Evolutionary conservation across 2,888 invertebrate genomes (phyloP).

Genomic region (Perithous albicinctus): DNA sequence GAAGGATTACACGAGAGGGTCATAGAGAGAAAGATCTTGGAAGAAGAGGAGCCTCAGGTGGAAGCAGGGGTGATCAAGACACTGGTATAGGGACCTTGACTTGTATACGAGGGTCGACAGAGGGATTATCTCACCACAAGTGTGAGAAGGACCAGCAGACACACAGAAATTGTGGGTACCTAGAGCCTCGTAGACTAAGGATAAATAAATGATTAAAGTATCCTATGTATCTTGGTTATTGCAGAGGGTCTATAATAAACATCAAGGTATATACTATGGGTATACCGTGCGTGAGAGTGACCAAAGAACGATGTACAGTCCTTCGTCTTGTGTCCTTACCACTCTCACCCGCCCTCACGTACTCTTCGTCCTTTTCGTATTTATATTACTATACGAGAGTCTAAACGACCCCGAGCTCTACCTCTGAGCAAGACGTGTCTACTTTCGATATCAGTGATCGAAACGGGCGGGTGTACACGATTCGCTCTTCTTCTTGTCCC

Average conservation of each 20-base stretch:
- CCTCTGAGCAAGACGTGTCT: constrained; percentile 79
- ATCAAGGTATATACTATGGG: neutral
- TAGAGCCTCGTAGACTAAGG: constrained; percentile 43
- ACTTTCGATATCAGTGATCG: constrained; percentile 82
- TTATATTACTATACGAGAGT: constrained; percentile 41
- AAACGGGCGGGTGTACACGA: constrained; percentile 68
- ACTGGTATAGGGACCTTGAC: constrained; percentile 63
- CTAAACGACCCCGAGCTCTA: constrained; percentile 42
- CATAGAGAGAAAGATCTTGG: constrained; percentile 54
- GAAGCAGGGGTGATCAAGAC: constrained; percentile 37
- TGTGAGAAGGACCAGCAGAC: constrained; percentile 37
- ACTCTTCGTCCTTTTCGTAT: constrained; percentile 33
- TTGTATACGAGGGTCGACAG: constrained; percentile 66
- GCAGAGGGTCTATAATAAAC: constrained; percentile 41
- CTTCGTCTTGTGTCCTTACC: constrained; percentile 43
- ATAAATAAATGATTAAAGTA: constrained; percentile 65
- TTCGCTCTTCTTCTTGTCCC: constrained; percentile 52
- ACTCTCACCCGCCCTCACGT: constrained; percentile 44
- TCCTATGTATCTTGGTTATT: constrained; percentile 51
- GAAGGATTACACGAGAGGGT: constrained; percentile 63
- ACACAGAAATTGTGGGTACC: constrained; percentile 57
- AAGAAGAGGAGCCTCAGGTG: constrained; percentile 14
- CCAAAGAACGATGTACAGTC: constrained; percentile 49
- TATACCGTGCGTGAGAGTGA: constrained; percentile 51
- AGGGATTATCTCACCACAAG: constrained; percentile 58